Evolutionary conservation across 1,140 invertebrate genomes (phyloP).

Genomic region (Branchinecta lynchi): DNA sequence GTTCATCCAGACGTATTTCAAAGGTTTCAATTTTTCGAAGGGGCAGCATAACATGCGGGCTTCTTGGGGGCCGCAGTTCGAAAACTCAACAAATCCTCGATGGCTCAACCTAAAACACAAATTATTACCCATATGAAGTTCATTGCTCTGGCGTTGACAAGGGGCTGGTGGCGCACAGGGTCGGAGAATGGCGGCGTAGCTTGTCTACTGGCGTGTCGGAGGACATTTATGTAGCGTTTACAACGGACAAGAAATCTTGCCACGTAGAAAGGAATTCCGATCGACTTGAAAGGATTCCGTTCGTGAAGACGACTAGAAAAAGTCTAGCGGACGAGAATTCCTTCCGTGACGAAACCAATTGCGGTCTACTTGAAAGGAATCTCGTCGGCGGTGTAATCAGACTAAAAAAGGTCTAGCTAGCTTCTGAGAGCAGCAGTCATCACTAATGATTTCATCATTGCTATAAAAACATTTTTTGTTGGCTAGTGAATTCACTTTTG

Average conservation of each 20-base stretch:
- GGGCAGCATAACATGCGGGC: background rate
- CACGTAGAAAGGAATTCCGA: too few relatives aligned
- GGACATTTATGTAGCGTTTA: background rate
- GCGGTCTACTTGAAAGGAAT: too few relatives aligned
- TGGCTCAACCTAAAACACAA: background rate
- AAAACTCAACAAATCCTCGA: background rate
- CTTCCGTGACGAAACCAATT: too few relatives aligned
- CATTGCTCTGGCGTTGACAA: background rate
- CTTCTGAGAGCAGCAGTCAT: too few relatives aligned
- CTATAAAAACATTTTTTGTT: too few relatives aligned
- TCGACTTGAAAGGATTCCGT: too few relatives aligned
- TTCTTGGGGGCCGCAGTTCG: background rate
- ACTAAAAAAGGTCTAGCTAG: too few relatives aligned
- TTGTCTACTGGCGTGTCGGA: background rate
- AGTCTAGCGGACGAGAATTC: too few relatives aligned
- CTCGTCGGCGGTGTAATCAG: background rate
- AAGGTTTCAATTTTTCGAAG: background rate
- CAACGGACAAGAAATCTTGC: too few relatives aligned
- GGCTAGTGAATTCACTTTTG: too few relatives aligned
- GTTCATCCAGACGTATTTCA: background rate
- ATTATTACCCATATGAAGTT: background rate
- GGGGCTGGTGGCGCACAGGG: background rate
- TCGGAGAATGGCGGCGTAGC: background rate
- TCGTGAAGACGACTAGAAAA: too few relatives aligned
- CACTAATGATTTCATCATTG: too few relatives aligned